A percentile compares a stretch with the other conserved stretches of the same genome.
Evolutionary conservation across 1,140 invertebrate genomes (phyloP).

Genomic region (Melanaphis sacchari): DNA sequence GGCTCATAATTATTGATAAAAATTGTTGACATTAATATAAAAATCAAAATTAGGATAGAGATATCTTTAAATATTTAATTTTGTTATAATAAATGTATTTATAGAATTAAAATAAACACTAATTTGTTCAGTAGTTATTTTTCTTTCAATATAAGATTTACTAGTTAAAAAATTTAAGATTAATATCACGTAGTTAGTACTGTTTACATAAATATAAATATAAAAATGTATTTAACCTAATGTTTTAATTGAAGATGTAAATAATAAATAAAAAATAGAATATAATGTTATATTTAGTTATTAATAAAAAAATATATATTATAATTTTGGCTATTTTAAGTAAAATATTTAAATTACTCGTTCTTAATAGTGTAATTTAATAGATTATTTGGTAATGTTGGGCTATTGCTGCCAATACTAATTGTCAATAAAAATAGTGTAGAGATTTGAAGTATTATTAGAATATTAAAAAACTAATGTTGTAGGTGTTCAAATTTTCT

Average conservation of each 20-base stretch:
- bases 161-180: background rate
- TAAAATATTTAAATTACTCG: background rate
- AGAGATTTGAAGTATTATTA: background rate
- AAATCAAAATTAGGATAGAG: too few species aligned
- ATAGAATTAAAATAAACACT: too few species aligned
- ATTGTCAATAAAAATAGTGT: background rate
- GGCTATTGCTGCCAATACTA: background rate
- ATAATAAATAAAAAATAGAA: background rate
- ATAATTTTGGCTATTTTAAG: background rate
- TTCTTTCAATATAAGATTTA: background rate
- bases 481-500: background rate
- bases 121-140: too few species aligned
- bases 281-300: background rate
- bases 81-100: background rate
- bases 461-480: background rate
- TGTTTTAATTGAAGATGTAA: background rate
- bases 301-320: background rate
- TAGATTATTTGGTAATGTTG: background rate
- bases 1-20: too few species aligned
- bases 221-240: background rate
- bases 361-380: background rate
- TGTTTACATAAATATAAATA: background rate
- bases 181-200: background rate
- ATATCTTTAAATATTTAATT: background rate
- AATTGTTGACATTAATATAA: too few species aligned